These are phyloP conservation scores for Dryadula phaetusa DNA, from an alignment of 2,888 invertebrate genomes.

Conservation along the genomic window DNA sequence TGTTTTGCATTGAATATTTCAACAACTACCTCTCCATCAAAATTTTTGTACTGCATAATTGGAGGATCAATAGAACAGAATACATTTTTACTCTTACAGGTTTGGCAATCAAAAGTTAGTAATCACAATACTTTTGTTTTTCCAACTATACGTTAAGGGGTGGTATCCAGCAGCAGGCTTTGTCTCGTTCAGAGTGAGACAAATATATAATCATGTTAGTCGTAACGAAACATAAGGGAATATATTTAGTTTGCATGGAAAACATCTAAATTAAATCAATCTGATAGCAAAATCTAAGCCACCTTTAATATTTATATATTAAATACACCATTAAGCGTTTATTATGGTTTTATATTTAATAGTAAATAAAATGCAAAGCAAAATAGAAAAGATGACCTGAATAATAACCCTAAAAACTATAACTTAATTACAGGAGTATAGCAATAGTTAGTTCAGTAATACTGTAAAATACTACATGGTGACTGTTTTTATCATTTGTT, in stretches of 20 bases:
- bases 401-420: too few relatives aligned
- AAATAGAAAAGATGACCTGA: too few relatives aligned
- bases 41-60: background rate
- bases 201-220: background rate
- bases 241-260: background rate
- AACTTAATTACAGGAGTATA: too few relatives aligned
- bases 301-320: background rate
- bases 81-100: conserved; percentile 7
- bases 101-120: conserved; percentile 9
- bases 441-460: too few relatives aligned
- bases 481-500: too few relatives aligned
- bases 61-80: conserved; percentile 1
- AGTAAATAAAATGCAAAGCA: background rate
- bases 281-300: background rate
- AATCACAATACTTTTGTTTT: conserved; percentile 13
- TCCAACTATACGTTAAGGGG: background rate
- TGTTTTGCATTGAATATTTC: background rate
- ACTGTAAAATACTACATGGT: too few relatives aligned
- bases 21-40: background rate
- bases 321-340: background rate
- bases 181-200: conserved; percentile 12
- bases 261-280: conserved; percentile 9
- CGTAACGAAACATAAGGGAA: background rate
- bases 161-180: background rate
- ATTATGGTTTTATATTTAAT: background rate